A percentile compares a stretch with the other conserved stretches of the same genome.
Evolutionary conservation across 2,888 invertebrate species (phyloP).

Genomic region (Thymelicus sylvestris): DNA sequence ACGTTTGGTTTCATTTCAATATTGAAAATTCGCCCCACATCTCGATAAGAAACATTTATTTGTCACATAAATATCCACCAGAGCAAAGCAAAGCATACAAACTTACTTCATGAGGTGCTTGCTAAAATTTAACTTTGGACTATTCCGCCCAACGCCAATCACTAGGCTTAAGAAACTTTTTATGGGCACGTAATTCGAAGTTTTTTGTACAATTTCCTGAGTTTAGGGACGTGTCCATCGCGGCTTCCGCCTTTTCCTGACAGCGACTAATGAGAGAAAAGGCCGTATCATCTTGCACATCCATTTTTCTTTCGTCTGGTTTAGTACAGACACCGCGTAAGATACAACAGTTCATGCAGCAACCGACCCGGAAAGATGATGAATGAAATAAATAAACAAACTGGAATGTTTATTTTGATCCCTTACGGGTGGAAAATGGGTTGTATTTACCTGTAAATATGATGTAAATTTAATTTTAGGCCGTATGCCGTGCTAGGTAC

Average conservation of each 20-base stretch:
- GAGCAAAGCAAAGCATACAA: no score
- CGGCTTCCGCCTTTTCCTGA: slow-evolving; percentile 3
- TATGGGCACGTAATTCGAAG: background rate
- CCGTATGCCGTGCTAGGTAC: no score
- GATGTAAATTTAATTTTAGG: no score
- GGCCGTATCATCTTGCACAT: slow-evolving; percentile 6
- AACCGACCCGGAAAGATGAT: background rate
- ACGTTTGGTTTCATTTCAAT: no score
- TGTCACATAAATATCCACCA: no score
- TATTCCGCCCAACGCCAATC: no score
- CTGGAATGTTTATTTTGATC: background rate
- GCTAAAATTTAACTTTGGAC: no score
- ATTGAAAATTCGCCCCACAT: no score
- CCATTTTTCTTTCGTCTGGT: background rate
- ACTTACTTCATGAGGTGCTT: no score
- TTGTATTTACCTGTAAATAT: no score
- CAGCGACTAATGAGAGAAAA: slow-evolving; percentile 10
- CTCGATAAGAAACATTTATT: no score
- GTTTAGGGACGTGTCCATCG: background rate
- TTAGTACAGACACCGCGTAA: background rate
- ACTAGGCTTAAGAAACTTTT: background rate
- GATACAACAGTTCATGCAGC: background rate
- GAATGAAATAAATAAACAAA: background rate
- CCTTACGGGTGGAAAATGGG: no score
- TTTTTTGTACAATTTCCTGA: background rate